Evolutionary conservation across 2,888 invertebrate species (phyloP).

Genomic region (Slavum lentiscoides): DNA sequence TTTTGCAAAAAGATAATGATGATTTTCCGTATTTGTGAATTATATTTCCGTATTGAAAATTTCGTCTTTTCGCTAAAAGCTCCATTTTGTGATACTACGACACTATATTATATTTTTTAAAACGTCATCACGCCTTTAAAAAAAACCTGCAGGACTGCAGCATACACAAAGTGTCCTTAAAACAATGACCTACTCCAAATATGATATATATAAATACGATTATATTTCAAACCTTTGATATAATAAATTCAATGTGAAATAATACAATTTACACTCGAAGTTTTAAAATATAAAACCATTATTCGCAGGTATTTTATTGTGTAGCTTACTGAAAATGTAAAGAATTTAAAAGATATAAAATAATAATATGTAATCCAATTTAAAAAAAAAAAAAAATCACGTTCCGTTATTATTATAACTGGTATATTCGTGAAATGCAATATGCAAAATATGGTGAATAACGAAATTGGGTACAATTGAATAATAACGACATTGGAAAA

Average conservation of each 20-base stretch:
- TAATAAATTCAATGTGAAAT: not conserved
- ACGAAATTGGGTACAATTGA: not conserved
- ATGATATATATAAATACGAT: too few species aligned
- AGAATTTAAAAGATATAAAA: not conserved
- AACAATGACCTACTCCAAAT: too few species aligned
- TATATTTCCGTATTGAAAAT: too few species aligned
- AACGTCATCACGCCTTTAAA: not conserved
- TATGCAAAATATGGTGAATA: not conserved
- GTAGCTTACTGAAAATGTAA: not conserved
- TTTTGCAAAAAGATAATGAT: too few species aligned
- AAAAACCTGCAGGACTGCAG: too few species aligned
- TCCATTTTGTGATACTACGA: not conserved
- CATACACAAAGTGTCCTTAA: too few species aligned
- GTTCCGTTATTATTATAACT: not conserved
- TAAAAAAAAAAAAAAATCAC: not conserved
- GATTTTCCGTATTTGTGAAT: too few species aligned
- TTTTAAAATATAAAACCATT: not conserved
- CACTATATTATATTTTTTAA: not conserved
- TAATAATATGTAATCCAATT: not conserved
- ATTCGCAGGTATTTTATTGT: not conserved
- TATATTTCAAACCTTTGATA: not conserved
- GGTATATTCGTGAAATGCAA: not conserved
- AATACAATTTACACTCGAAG: not conserved
- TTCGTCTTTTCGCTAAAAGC: not conserved
- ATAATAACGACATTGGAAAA: conserved; percentile 3